A percentile compares a stretch with the other conserved stretches of the same genome.
These are phyloP conservation scores for Ischnus inquisitorius DNA, from an alignment of 2,888 invertebrate genomes.

Conservation along the genomic window DNA sequence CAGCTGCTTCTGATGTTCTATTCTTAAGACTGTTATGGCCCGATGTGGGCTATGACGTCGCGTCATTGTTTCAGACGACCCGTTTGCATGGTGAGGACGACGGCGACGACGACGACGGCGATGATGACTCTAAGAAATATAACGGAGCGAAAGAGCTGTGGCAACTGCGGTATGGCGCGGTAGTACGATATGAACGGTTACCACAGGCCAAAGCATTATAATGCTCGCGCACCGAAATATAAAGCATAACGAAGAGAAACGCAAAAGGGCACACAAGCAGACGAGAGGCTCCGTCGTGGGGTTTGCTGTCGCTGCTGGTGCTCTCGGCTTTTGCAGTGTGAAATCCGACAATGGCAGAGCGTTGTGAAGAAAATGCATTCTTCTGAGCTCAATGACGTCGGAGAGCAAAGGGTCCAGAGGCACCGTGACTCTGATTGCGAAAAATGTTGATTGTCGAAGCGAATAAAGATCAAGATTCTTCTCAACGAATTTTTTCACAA, in stretches of 20 bases:
- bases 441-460: slow-evolving; percentile 5
- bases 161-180: slow-evolving; percentile 42
- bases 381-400: slow-evolving; percentile 8
- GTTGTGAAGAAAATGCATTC: slow-evolving; percentile 25
- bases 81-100: slow-evolving; percentile 5
- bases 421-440: slow-evolving; percentile 12
- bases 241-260: slow-evolving; percentile 30
- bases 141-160: slow-evolving; percentile 49
- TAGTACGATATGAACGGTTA: slow-evolving; percentile 39
- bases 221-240: slow-evolving; percentile 54
- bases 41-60: slow-evolving; percentile 48
- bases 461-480: not conserved
- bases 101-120: slow-evolving; percentile 13
- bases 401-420: not conserved
- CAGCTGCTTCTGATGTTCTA: slow-evolving; percentile 27
- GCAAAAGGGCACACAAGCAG: slow-evolving; percentile 17
- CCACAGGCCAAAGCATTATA: slow-evolving; percentile 56
- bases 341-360: slow-evolving; percentile 29
- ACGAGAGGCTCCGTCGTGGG: slow-evolving; percentile 5
- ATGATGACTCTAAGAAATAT: slow-evolving; percentile 46
- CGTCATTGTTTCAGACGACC: slow-evolving; percentile 60
- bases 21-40: slow-evolving; percentile 44
- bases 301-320: not conserved
- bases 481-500: not conserved
- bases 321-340: not conserved